Evolutionary conservation across 1,140 invertebrate species (phyloP).

Genomic region (Cyclargus thomasi): DNA sequence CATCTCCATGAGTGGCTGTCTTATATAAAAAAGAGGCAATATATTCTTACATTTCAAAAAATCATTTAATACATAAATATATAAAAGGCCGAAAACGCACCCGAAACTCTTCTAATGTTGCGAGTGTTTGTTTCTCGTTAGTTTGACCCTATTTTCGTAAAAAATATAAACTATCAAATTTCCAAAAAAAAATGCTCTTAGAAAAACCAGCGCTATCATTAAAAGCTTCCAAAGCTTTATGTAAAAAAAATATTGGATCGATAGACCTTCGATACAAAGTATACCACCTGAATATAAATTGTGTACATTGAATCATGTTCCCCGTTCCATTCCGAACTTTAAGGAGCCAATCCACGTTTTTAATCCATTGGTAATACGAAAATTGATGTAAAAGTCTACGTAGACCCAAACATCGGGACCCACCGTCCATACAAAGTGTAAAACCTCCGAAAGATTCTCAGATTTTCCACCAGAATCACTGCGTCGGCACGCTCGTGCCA

Average conservation of each 20-base stretch:
- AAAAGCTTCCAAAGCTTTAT: background rate
- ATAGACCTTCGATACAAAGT: slow-evolving; percentile 37
- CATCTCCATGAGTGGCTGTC: too few species aligned
- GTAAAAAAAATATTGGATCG: slow-evolving; percentile 42
- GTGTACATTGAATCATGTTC: slow-evolving; percentile 64
- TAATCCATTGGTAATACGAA: slow-evolving; percentile 73
- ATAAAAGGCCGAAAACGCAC: too few species aligned
- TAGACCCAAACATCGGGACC: slow-evolving; percentile 35
- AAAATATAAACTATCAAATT: too few species aligned
- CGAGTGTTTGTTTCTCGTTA: too few species aligned
- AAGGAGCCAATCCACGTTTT: slow-evolving; percentile 60
- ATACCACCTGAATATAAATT: slow-evolving; percentile 66
- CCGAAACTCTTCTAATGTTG: too few species aligned
- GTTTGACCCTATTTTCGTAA: too few species aligned
- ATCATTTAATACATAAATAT: too few species aligned
- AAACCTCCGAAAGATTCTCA: slow-evolving; percentile 51
- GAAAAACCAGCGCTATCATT: too few species aligned
- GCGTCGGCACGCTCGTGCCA: slow-evolving; percentile 36
- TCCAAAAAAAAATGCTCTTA: too few species aligned
- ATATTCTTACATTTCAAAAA: too few species aligned
- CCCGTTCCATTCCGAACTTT: slow-evolving; percentile 62
- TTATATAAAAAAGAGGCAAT: too few species aligned
- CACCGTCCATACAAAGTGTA: slow-evolving; percentile 57
- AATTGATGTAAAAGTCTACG: slow-evolving; percentile 69
- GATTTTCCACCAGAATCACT: slow-evolving; percentile 56